Percentiles rank a stretch among this genome's conserved stretches.
phyloP scores from a whole-genome alignment of 2,888 invertebrate species.

The Myathropa florea region DNA sequence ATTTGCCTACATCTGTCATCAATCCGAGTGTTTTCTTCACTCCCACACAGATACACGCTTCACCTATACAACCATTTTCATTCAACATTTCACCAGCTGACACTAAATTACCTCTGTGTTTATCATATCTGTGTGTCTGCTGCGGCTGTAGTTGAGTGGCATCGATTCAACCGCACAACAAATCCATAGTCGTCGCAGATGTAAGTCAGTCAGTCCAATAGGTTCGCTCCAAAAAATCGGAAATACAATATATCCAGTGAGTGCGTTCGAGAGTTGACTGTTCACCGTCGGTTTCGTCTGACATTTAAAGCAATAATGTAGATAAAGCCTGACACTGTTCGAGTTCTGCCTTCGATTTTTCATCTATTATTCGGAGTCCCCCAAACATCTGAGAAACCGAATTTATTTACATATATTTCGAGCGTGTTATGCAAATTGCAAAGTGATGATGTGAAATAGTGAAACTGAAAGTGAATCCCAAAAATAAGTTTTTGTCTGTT shows the following conservation, averaged over 20 bases:
- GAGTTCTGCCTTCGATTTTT: slow-evolving; percentile 55
- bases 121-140: neutral
- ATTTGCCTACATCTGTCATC: slow-evolving; percentile 36
- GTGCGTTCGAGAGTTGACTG: neutral
- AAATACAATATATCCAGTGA: neutral
- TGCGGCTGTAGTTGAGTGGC: slow-evolving; percentile 35
- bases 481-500: slow-evolving; percentile 3
- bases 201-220: slow-evolving; percentile 49
- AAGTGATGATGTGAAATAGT: slow-evolving; percentile 44
- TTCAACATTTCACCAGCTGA: slow-evolving; percentile 40
- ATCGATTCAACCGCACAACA: slow-evolving; percentile 49
- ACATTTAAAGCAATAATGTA: slow-evolving; percentile 49
- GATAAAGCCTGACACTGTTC: slow-evolving; percentile 8
- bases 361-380: slow-evolving; percentile 15
- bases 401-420: slow-evolving; percentile 36
- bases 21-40: neutral
- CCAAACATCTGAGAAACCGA: neutral
- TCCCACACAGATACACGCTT: slow-evolving; percentile 3
- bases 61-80: slow-evolving; percentile 39
- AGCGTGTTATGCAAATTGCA: slow-evolving; percentile 55
- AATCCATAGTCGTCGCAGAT: slow-evolving; percentile 38
- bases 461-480: slow-evolving; percentile 62
- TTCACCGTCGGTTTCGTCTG: slow-evolving; percentile 9
- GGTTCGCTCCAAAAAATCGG: slow-evolving; percentile 38
- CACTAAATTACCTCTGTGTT: neutral